These are phyloP conservation scores for Eudemis profundana DNA, from an alignment of 2,888 invertebrate genomes.

Conservation along the genomic window DNA sequence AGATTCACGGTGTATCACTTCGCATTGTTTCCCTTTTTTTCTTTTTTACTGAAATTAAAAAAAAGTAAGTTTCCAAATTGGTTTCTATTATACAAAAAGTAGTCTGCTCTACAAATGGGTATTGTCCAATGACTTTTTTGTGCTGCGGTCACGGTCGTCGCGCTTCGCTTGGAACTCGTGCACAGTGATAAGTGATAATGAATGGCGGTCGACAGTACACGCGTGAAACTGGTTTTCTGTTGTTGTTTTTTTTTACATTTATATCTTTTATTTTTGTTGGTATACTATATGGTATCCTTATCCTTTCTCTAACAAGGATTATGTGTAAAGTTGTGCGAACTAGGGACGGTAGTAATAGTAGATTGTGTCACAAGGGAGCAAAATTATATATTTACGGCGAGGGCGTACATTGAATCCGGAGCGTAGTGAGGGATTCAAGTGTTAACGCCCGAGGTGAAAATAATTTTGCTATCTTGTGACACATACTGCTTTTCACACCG, in stretches of 20 bases:
- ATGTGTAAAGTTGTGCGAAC: too few relatives aligned
- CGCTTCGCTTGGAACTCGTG: background rate
- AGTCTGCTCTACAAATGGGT: background rate
- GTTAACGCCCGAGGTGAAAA: too few relatives aligned
- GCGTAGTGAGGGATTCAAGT: too few relatives aligned
- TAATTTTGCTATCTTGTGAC: too few relatives aligned
- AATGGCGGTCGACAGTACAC: background rate
- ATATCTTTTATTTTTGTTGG: background rate
- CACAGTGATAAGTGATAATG: background rate
- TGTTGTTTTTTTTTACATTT: background rate
- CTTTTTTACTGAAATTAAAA: background rate
- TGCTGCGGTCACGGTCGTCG: conserved; percentile 6
- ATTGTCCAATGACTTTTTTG: background rate
- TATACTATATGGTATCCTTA: too few relatives aligned
- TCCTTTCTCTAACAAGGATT: too few relatives aligned
- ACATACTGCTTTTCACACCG: too few relatives aligned
- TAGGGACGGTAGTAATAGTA: too few relatives aligned
- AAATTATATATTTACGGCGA: too few relatives aligned
- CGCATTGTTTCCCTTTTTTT: background rate
- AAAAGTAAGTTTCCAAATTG: background rate
- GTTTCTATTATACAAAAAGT: background rate
- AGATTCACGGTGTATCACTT: background rate
- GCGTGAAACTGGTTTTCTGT: conserved; percentile 23
- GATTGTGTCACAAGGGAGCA: too few relatives aligned
- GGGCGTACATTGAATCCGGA: too few relatives aligned